phyloP scores from a whole-genome alignment of 1,140 invertebrate species.

The Doryteuthis pealeii region DNA sequence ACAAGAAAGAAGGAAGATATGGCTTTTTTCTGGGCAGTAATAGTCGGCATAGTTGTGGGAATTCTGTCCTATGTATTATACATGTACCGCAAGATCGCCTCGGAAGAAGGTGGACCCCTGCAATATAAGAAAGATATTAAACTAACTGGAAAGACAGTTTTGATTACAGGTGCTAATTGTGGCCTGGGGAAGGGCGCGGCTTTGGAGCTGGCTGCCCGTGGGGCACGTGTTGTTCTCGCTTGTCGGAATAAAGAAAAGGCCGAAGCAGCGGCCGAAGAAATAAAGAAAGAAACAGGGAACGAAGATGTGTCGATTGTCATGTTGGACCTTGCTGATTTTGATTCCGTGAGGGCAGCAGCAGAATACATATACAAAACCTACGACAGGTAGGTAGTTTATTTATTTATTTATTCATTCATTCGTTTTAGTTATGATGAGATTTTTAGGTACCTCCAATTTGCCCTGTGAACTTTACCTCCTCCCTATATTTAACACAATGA shows the following conservation, averaged over 20 bases:
- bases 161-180: conserved; percentile 45
- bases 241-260: conserved; percentile 76
- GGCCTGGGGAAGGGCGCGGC: conserved; percentile 56
- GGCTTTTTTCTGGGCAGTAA: no score
- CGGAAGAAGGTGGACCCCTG: neutral
- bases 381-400: neutral
- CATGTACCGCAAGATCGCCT: no score
- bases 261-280: conserved; percentile 74
- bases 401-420: no score
- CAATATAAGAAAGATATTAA: neutral
- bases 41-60: no score
- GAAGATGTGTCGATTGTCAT: conserved; percentile 68
- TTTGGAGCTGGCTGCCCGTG: conserved; percentile 54
- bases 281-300: conserved; percentile 64
- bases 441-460: no score
- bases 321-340: conserved; percentile 51
- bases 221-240: conserved; percentile 79
- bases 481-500: no score
- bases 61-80: no score
- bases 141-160: neutral
- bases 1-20: no score
- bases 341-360: conserved; percentile 49
- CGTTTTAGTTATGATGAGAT: no score
- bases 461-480: no score
- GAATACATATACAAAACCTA: neutral